Evolutionary conservation across 2,113 vertebrate genomes (phyloP), one percentile per base, ranked within the genome.

Genomic region (Boulengeromyrus knoepffleri): DNA sequence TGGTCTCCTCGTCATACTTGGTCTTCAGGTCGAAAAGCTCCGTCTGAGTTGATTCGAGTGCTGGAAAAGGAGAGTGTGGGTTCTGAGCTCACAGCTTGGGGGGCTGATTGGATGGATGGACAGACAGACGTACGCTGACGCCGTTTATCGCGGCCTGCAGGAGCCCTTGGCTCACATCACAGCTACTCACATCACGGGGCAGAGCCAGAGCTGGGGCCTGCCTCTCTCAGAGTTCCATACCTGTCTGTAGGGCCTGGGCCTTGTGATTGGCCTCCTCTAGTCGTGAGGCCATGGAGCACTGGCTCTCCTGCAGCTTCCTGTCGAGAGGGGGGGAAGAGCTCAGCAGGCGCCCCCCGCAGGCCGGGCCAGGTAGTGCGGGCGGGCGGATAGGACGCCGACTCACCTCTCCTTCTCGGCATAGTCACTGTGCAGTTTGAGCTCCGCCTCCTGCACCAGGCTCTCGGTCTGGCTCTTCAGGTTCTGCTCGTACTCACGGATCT

Each of bases 21-120:
- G 97, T 97, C 97, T 99, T 99, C 96, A 99, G 97, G 96, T 99
- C 98, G 95, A 99, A 99, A 94, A 99, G 97, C 93, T 99, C 98
- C 92, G 98, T 96, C 97, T 97, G 97, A 96, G 98, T 99, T 95
- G 97, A 97, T 96, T 99, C 98, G 96, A 99, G 97, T 94, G 97
- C 99, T 99, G 95, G 90, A 95, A 96, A 93, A 49, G 87, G 19
- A 94, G 87, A 93, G 10, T 17, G 21, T 12, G 62, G 24, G n/a
- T 8, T 24, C 9, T 85, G 83, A 47, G 83, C 45, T 45, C 1
- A 5, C 9, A 46, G 45, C 8, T 21, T 17, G 8, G 36, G 24
- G 49, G 21, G 5, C 46, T 62, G 56, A n/a, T 0, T n/a, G 56
- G 56, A n/a, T 5, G 53, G 6, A 24, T 0, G 53, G 53, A 21